phyloP scores from a whole-genome alignment of 2,113 vertebrate genomes.

The Penelope pileata region DNA sequence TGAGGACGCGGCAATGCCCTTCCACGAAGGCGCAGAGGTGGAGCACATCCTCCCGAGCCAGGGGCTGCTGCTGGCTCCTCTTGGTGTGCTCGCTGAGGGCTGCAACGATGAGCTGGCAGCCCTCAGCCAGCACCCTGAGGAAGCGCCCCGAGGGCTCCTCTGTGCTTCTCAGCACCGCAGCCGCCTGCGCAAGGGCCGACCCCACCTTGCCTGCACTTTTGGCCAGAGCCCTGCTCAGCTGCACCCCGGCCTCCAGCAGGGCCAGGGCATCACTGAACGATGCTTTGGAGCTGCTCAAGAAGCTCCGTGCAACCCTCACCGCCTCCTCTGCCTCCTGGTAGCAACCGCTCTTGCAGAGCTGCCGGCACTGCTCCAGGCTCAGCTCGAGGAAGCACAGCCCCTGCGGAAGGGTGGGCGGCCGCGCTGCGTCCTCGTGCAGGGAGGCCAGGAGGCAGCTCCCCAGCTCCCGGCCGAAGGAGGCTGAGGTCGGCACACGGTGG shows the following conservation, averaged over 20 bases:
- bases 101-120: constrained; percentile 78
- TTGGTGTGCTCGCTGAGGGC: constrained; percentile 25
- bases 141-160: background rate
- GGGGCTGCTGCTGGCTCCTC: background rate
- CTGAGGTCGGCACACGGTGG: background rate
- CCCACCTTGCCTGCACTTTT: background rate
- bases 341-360: constrained; percentile 76
- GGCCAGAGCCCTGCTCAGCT: constrained; percentile 54
- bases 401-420: background rate
- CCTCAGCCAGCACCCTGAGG: constrained; percentile 77
- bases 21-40: constrained; percentile 80
- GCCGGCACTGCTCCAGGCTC: constrained; percentile 71
- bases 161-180: background rate
- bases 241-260: constrained; percentile 68
- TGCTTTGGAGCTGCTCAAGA: background rate
- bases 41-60: constrained; percentile 54
- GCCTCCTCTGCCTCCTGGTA: constrained; percentile 56
- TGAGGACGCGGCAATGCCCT: constrained; percentile 73
- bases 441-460: constrained; percentile 22
- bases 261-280: background rate
- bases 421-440: background rate
- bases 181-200: constrained; percentile 69
- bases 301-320: constrained; percentile 4
- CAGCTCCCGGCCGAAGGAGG: constrained; percentile 72
- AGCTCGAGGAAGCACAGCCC: constrained; percentile 77